Conservation (phyloP, 2,797 vertebrate genomes). For the Phoeniculus purpureus region DNA sequence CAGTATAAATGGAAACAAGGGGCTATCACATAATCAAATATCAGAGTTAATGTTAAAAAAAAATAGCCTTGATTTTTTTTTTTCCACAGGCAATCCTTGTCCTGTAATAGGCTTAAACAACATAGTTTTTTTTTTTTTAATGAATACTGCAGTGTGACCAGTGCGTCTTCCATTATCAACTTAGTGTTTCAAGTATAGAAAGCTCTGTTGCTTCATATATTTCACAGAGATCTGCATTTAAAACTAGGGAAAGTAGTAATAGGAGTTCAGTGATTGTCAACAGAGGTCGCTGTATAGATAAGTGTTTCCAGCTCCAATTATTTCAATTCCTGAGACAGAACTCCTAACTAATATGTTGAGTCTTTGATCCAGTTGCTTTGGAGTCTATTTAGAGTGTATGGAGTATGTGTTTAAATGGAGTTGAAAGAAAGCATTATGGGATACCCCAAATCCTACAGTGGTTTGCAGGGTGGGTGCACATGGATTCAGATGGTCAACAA, state of each 20-base stretch:
- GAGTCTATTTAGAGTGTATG: neutral
- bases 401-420: neutral
- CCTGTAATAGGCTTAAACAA: neutral
- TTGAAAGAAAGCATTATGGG: neutral
- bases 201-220: neutral
- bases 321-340: neutral
- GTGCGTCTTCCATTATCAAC: neutral
- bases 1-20: neutral
- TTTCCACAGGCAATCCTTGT: rapidly evolving
- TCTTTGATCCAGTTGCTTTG: neutral
- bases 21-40: neutral
- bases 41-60: too few relatives aligned
- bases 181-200: neutral
- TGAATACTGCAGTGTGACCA: neutral
- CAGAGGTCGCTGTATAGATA: neutral
- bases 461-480: neutral
- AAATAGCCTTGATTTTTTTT: neutral
- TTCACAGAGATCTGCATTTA: neutral
- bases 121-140: neutral
- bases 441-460: neutral
- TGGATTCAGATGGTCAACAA: neutral
- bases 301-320: neutral
- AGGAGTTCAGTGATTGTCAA: neutral
- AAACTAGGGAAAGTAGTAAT: neutral
- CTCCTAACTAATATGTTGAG: neutral